Evolutionary conservation across 2,888 invertebrate species (phyloP), one percentile per base, ranked within the genome.

Genomic region (Epinotia demarniana): DNA sequence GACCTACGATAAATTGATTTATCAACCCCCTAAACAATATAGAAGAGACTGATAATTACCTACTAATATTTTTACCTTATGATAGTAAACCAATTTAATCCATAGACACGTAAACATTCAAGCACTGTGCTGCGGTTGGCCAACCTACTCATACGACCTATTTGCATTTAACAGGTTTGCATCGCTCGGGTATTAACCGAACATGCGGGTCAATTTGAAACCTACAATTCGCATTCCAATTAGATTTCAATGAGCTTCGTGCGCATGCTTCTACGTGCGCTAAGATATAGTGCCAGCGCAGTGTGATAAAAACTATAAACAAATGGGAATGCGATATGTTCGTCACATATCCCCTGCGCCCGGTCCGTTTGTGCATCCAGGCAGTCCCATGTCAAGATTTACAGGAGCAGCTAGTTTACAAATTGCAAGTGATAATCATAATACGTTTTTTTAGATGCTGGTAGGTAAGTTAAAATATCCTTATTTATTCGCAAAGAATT

Each of bases 161-260:
- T 60, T 61, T 61, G 60, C 27, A 61, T 61, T n/a, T 61, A 61
- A 61, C 60, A n/a, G 33, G 60, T 61, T 61, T 61, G 27, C 33
- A 61, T 27, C 16, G 27, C 27, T 61, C 60, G 60, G 33, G 60
- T 60, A 60, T 60, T 60, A 60, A 60, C 27, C 27, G 60, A 27
- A 58, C 9, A 5, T 49, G n/a, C 16, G n/a, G n/a, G n/a, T n/a
- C 49, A n/a, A 53, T n/a, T 53, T n/a, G n/a, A 53, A 6, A 53
- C 49, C 6, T 53, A 6, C 49, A 16, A 16, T 16, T 49, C 16
- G 6, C 16, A 13, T 53, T 53, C 6, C n/a, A n/a, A n/a, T 5
- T 53, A 6, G n/a, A 53, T n/a, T 53, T 53, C 16, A 53, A 53
- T 53, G n/a, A n/a, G 49, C 1, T 53, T 5, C n/a, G 6, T 16